Conservation (phyloP, 2,797 vertebrate species). For the Urosaurus nigricauda region DNA sequence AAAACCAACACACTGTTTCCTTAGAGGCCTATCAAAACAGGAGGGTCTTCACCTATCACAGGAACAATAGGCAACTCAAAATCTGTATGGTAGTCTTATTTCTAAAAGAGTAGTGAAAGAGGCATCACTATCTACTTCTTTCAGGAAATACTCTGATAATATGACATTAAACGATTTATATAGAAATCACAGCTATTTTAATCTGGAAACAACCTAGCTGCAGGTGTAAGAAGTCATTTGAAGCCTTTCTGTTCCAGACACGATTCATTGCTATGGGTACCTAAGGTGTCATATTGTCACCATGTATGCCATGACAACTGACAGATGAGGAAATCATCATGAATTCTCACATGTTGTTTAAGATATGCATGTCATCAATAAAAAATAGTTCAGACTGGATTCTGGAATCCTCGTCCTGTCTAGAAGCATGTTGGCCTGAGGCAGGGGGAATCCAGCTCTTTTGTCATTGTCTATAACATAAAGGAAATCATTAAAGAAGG, state of each 20-base stretch:
- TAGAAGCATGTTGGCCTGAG: neutral
- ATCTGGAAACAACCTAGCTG: slow-evolving; percentile 11
- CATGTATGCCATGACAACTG: neutral
- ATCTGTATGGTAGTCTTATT: neutral
- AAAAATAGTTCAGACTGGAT: neutral
- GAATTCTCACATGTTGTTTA: slow-evolving; percentile 24
- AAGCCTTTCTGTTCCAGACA: slow-evolving; percentile 8
- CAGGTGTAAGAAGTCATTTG: neutral
- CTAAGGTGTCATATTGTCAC: slow-evolving; percentile 3
- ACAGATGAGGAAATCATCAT: slow-evolving; percentile 35
- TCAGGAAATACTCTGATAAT: neutral
- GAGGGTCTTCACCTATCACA: too few species aligned
- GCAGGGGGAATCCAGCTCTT: slow-evolving; percentile 43
- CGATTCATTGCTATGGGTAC: accelerated
- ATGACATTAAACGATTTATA: neutral
- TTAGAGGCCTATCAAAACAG: too few species aligned
- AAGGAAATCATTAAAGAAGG: neutral
- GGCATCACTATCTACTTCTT: neutral
- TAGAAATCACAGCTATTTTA: neutral
- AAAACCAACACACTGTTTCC: too few species aligned
- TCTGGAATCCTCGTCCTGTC: slow-evolving; percentile 3
- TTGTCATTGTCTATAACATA: slow-evolving; percentile 31
- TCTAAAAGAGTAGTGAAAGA: neutral
- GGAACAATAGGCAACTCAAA: too few species aligned
- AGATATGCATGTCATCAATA: accelerated